Base-by-base conservation (phyloP, 2,113 vertebrate genomes). In the Saccopteryx leptura region DNA sequence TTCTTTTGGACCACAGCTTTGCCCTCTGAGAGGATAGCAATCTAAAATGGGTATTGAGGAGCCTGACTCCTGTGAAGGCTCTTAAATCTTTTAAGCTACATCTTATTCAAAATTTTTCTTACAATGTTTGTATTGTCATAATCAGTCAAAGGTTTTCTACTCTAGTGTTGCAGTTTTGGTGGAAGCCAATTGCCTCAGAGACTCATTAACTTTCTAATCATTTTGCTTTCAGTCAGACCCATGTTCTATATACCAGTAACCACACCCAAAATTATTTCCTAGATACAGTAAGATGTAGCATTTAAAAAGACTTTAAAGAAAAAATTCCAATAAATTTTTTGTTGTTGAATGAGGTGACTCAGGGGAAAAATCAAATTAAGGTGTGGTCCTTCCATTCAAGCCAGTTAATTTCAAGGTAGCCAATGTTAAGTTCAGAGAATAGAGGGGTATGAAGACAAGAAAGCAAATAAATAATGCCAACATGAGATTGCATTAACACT, bases 241-340 rank as follows among this genome's bases (percentile, higher is more conserved):
- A 82, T 61, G 78, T 63, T 93, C 72, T 74, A 9, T 65, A 69
- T 68, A 65, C 48, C 48, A 79, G 39, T 74, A 80, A 90, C 74
- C 75, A 92, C 65, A 90, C 75, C 79, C n/a, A 46, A 90, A 82
- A 74, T 91, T 82, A 93, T 89, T 91, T 94, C 65, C 54, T 83
- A 91, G 82, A 92, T 66, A 93, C 48, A 52, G 9, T 60, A 95
- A 96, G 52, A 96, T 83, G n/a, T 83, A 68, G n/a, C 58, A 96
- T 93, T 94, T 94, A 52, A 83, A 93, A 93, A 84, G 74, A 95
- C 75, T 94, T 95, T 76, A 80, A 93, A 96, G 78, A 78, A 93
- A 60, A 78, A 92, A 33, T 39, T 33, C 14, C 86, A 94, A 23
- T 74, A 94, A 96, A 85, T 91, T 90, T 39, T 93, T 17, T 95